Evolutionary conservation across 2,797 vertebrate genomes (phyloP), one percentile per base, ranked within the genome.

Genomic region (Neoniphon sammara): DNA sequence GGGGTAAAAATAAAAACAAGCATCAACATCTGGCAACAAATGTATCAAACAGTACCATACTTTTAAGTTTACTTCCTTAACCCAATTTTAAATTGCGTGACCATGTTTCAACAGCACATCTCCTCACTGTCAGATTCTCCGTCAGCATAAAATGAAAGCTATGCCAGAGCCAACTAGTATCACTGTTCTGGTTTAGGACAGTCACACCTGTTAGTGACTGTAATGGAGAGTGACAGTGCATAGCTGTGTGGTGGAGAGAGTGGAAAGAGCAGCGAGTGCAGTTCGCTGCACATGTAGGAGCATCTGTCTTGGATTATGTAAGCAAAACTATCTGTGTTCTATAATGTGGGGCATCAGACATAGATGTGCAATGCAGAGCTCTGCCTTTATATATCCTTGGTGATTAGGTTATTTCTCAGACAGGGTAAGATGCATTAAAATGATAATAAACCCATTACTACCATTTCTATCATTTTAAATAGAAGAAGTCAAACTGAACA

Each of bases 251-350:
- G 39, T 36, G 49, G 39, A 17, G 14, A 72, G 57, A 57, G 64
- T 44, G 30, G 67, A 39, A 52, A 46, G 52, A 73, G 44, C 31
- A 34, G 17, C 73, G 54, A 66, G 60, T 17, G 25, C 61, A 58
- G 74, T 46, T 77, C 61, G 8, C 65, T 75, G 70, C 80, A 76
- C 75, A 82, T 73, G 73, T 61, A 72, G 20, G 59, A 59, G 73
- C 77, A 77, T 82, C 66, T 85, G 85, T 84, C 72, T 73, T 54
- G 42, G 66, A 66, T 89, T 87, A 89, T 76, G 56, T 88, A 83
- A 91, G 84, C n/a, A 54, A 67, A 69, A 46, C 53, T 5, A 55
- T 77, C 69, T 62, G 25, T 66, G 17, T 8, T 42, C n/a, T 64
- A 11, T 47, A 42, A 66, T 63, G 39, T 12, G 53, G 8, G 25